A percentile compares a stretch with the other conserved stretches of the same genome.
Conservation (phyloP, 1,140 invertebrate species). For the Leptoteleia sp. region DNA sequence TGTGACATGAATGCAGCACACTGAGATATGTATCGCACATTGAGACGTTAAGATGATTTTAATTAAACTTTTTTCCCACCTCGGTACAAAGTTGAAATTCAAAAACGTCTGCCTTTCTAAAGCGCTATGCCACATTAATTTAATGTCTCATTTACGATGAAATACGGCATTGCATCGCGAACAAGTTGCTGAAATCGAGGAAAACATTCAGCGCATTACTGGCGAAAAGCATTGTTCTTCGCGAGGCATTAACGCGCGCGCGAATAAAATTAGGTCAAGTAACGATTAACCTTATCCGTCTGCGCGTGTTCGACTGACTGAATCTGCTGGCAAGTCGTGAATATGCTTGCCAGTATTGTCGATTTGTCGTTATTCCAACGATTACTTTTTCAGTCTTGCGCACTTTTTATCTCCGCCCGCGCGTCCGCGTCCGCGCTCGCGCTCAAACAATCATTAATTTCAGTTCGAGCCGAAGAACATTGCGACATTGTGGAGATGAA, state of each 20-base stretch:
- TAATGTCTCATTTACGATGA: slow-evolving; percentile 22
- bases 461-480: neutral
- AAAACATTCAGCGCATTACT: slow-evolving; percentile 49
- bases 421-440: too few species aligned
- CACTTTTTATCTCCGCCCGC: slow-evolving; percentile 3
- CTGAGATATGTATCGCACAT: too few species aligned
- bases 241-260: slow-evolving; percentile 63
- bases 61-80: too few species aligned
- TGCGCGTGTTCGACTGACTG: slow-evolving; percentile 52
- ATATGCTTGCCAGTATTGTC: slow-evolving; percentile 36
- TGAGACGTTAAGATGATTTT: too few species aligned
- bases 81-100: too few species aligned
- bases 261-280: slow-evolving; percentile 80
- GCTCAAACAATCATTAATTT: neutral
- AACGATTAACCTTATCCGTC: slow-evolving; percentile 78
- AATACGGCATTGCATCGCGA: slow-evolving; percentile 10
- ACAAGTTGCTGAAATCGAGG: slow-evolving; percentile 24
- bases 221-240: slow-evolving; percentile 61
- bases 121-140: slow-evolving; percentile 10
- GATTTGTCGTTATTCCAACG: slow-evolving; percentile 43
- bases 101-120: too few species aligned
- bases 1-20: too few species aligned
- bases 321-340: slow-evolving; percentile 46
- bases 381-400: slow-evolving; percentile 27
- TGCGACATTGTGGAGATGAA: too few species aligned